Base-by-base conservation (phyloP, 2,888 invertebrate species). In the Lasioglossum calceatum region DNA sequence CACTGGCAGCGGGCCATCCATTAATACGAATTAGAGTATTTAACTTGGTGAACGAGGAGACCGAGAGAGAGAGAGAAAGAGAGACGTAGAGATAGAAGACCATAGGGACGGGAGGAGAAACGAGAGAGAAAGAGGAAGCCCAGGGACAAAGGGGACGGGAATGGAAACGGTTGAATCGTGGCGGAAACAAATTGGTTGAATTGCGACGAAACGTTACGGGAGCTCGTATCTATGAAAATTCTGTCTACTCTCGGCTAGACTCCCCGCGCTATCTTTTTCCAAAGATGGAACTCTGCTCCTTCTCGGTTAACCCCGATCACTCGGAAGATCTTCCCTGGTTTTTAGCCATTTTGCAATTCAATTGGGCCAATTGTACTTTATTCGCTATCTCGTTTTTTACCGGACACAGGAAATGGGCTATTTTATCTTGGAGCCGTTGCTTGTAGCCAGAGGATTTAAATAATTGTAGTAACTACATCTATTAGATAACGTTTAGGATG, bases 21-120 rank as follows among this genome's bases (percentile, higher is more conserved):
- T 94, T 93, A 93, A 93, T 93, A 93, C 93, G 91, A 93, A 93
- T 94, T 93, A 93, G 91, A 90, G 92, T 93, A 93, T 94, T 94
- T 93, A 93, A 92, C 93, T 92, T 82, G 85, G 81, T 44, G 77
- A 47, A 81, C 81, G 79, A 84, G 80, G 79, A 81, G 79, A 78
- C 50, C 54, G 83, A 58, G 70, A 16, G 50, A 50, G 47, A 61
- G 44, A 47, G 47, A 71, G 72, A 47, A 78, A 75, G 50, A 47
- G 67, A 61, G 61, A 39, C 47, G 44, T 74, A 64, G 79, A 67
- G 54, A 72, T 5, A 64, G 61, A 64, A 19, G 36, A 10, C 8
- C 10, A 23, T 8, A 8, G 39, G 10, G 32, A 12, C 64, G 54
- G 44, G 71, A 27, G 71, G 72, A 27, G 36, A 42, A 42, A 27